phyloP scores from a whole-genome alignment of 2,888 invertebrate species.

The Stenodema calcarata region DNA sequence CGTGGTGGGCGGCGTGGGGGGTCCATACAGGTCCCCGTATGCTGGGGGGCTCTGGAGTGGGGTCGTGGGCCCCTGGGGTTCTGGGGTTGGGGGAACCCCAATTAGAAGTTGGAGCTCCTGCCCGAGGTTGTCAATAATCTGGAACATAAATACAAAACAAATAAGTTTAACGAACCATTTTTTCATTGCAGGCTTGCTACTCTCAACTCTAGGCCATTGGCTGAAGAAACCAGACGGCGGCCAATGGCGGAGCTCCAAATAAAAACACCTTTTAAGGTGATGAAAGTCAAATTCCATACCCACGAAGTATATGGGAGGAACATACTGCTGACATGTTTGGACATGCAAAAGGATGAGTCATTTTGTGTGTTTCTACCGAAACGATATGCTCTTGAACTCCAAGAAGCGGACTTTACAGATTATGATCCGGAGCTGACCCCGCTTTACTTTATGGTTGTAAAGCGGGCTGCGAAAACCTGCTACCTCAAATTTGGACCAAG shows the following conservation, averaged over 20 bases:
- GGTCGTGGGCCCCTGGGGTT: no score
- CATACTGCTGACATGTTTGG: background rate
- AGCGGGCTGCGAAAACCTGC: background rate
- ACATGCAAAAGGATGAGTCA: background rate
- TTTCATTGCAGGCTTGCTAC: background rate
- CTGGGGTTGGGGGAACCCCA: no score
- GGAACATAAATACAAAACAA: no score
- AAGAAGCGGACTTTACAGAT: background rate
- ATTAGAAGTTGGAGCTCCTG: no score
- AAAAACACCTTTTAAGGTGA: background rate
- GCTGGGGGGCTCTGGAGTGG: no score
- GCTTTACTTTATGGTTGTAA: background rate
- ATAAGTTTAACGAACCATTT: no score
- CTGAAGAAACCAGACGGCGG: background rate
- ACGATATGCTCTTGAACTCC: background rate
- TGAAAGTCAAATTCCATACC: background rate
- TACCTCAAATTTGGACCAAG: background rate
- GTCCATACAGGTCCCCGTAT: no score
- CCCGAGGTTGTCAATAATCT: no score
- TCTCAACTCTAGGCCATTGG: background rate
- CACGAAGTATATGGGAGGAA: background rate
- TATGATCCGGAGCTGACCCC: background rate
- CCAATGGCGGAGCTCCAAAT: background rate
- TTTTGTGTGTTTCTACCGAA: background rate
- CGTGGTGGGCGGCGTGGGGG: no score